phyloP scores from a whole-genome alignment of 2,113 vertebrate genomes.

The Passer montanus region DNA sequence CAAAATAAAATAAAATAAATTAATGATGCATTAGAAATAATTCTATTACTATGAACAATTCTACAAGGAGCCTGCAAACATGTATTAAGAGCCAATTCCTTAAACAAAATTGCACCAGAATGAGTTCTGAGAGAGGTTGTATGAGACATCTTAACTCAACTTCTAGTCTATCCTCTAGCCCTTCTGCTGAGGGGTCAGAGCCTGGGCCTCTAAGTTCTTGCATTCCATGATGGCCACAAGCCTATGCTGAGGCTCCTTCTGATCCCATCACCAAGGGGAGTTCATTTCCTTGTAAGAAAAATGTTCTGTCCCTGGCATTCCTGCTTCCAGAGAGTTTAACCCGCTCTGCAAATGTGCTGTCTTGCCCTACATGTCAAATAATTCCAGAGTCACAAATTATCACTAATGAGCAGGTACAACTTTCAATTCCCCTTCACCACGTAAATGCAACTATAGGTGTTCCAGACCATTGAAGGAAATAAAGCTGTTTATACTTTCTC shows the following conservation, averaged over 20 bases:
- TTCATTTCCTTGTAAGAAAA: background rate
- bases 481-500: background rate
- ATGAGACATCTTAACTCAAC: background rate
- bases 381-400: background rate
- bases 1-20: background rate
- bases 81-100: background rate
- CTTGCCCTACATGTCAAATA: background rate
- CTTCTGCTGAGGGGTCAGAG: background rate
- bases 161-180: too few relatives aligned
- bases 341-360: background rate
- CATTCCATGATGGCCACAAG: background rate
- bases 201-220: rapidly evolving
- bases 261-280: background rate
- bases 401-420: background rate
- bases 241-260: background rate
- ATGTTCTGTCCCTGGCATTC: background rate
- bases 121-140: background rate
- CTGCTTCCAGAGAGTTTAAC: background rate
- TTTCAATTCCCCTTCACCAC: background rate
- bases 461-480: background rate
- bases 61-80: background rate
- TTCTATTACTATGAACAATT: background rate
- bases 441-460: background rate
- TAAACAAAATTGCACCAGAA: background rate
- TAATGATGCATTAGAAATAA: background rate